Evolutionary conservation across 2,113 vertebrate species (phyloP).

Genomic region (Equus quagga): DNA sequence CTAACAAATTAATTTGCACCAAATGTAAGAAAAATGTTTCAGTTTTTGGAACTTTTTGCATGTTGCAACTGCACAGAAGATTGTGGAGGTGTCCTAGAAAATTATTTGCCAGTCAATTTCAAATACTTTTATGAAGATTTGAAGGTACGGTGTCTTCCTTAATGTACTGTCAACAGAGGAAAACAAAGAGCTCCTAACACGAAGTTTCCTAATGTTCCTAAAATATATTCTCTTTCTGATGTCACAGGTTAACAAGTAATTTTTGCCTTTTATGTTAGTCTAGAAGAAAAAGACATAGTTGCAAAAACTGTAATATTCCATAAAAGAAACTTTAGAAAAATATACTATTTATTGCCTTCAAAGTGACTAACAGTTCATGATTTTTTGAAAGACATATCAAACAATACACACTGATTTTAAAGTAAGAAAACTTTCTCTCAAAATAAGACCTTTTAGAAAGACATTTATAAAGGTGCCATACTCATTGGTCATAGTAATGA

Average conservation of each 20-base stretch:
- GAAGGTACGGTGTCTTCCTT: background rate
- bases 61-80: background rate
- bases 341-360: background rate
- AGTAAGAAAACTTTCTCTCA: background rate
- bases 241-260: background rate
- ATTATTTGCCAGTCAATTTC: background rate
- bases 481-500: background rate
- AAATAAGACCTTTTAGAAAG: background rate
- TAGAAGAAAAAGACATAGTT: background rate
- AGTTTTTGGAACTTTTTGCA: background rate
- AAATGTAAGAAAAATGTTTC: background rate
- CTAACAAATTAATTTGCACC: background rate
- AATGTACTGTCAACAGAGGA: background rate
- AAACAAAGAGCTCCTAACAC: background rate
- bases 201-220: background rate
- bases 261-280: background rate
- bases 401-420: background rate
- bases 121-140: background rate
- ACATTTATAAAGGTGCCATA: background rate
- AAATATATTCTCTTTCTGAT: background rate
- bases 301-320: background rate
- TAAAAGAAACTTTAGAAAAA: constrained; percentile 30
- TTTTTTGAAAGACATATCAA: background rate
- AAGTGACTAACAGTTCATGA: background rate
- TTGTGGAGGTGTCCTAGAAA: background rate